A percentile compares a stretch with the other conserved stretches of the same genome.
Evolutionary conservation across 2,113 vertebrate species (phyloP).

Genomic region (Oncorhynchus tshawytscha): DNA sequence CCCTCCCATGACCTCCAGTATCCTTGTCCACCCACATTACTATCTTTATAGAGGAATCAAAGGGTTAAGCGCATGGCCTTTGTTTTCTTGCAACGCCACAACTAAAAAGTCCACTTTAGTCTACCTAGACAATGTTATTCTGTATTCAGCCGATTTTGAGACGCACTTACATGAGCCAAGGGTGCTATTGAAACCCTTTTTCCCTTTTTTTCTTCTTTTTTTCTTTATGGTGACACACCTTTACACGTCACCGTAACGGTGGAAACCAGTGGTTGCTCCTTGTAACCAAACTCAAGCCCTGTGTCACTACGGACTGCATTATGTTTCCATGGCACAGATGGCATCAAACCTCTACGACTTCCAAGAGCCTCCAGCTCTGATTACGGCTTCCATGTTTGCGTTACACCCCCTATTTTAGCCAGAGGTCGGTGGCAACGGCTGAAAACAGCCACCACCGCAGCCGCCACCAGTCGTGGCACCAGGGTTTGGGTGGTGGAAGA

Average conservation of each 20-base stretch:
- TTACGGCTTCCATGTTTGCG: constrained; percentile 55
- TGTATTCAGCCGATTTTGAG: no score
- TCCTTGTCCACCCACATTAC: neutral
- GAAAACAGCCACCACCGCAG: constrained; percentile 36
- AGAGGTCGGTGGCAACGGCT: constrained; percentile 26
- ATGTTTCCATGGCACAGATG: constrained; percentile 49
- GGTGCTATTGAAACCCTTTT: constrained; percentile 37
- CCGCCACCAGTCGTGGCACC: constrained; percentile 8
- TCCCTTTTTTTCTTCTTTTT: constrained; percentile 16
- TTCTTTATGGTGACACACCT: constrained; percentile 27
- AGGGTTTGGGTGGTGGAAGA: constrained; percentile 27
- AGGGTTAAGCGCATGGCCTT: no score
- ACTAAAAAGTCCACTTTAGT: no score
- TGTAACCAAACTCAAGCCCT: constrained; percentile 36
- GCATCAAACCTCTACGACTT: constrained; percentile 12
- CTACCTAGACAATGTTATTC: no score
- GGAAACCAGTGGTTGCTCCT: constrained; percentile 64
- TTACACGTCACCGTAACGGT: constrained; percentile 43
- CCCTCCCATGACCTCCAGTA: neutral
- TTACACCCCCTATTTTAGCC: constrained; percentile 38
- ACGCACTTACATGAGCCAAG: constrained; percentile 21
- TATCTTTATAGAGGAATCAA: neutral
- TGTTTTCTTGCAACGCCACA: no score
- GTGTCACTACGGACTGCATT: constrained; percentile 25
- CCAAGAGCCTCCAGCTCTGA: constrained; percentile 32